Conservation (phyloP, 2,888 invertebrate genomes). For the Amphipoea lucens region DNA sequence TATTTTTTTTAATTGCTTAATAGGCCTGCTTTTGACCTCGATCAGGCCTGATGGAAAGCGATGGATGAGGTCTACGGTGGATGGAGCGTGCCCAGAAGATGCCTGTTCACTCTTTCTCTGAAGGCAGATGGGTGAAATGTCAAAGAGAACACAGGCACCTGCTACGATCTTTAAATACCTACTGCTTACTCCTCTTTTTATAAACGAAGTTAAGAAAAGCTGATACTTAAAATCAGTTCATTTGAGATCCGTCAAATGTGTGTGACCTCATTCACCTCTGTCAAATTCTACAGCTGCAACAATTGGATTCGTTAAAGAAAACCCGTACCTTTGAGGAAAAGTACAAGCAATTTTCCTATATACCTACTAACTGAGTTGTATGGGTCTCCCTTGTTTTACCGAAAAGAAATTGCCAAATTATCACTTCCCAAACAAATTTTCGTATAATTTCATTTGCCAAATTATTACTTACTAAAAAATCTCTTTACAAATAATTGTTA, state of each 20-base stretch:
- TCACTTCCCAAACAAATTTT: too few relatives aligned
- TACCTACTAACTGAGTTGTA: background rate
- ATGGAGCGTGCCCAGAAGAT: background rate
- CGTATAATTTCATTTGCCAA: too few relatives aligned
- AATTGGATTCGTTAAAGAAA: background rate
- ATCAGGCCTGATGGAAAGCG: background rate
- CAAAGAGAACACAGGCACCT: too few relatives aligned
- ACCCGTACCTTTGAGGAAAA: background rate
- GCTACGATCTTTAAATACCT: background rate
- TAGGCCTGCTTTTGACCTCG: background rate
- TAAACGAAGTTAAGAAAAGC: background rate
- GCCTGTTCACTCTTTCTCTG: background rate
- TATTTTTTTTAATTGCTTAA: background rate
- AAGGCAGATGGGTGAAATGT: background rate
- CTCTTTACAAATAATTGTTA: too few relatives aligned
- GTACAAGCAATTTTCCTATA: background rate
- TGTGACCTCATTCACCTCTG: background rate
- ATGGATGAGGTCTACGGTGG: background rate
- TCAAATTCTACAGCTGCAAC: background rate
- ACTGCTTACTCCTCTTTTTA: background rate
- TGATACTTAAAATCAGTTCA: background rate
- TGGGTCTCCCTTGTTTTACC: too few relatives aligned
- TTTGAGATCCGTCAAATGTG: background rate
- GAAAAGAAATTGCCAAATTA: too few relatives aligned
- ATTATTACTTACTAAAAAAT: too few relatives aligned